Evolutionary conservation across 2,888 invertebrate genomes (phyloP).

Genomic region (Notodonta ziczac): DNA sequence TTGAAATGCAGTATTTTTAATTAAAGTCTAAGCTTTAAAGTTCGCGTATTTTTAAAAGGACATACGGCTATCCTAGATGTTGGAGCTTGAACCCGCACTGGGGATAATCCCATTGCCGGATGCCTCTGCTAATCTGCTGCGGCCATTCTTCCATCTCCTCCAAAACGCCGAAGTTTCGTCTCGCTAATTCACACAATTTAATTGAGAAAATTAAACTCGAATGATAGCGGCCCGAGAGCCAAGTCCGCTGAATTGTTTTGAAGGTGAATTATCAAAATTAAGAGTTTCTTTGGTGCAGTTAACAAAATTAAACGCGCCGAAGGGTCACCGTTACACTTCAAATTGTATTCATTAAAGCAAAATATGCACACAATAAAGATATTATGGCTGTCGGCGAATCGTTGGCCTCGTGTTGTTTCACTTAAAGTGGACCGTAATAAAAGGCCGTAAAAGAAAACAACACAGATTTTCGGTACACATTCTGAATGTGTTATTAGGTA

Average conservation of each 20-base stretch:
- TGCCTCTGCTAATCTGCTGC: slow-evolving; percentile 16
- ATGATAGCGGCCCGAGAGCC: slow-evolving; percentile 18
- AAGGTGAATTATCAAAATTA: slow-evolving; percentile 27
- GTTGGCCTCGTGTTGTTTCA: background rate
- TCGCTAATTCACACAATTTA: slow-evolving; percentile 43
- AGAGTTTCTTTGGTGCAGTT: slow-evolving; percentile 26
- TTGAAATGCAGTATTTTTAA: too few species aligned
- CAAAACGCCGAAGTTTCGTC: slow-evolving; percentile 35
- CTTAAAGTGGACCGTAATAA: slow-evolving; percentile 11
- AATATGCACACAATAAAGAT: slow-evolving; percentile 7
- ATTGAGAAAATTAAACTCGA: slow-evolving; percentile 41
- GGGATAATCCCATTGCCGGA: slow-evolving; percentile 34
- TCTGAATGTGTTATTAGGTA: slow-evolving; percentile 17
- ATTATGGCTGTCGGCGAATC: background rate
- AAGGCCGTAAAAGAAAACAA: slow-evolving; percentile 19
- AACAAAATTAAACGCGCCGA: slow-evolving; percentile 19
- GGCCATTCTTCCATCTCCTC: slow-evolving; percentile 31
- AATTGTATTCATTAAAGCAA: slow-evolving; percentile 1
- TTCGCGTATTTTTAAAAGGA: too few species aligned
- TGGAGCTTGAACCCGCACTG: slow-evolving; percentile 18
- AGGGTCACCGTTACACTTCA: background rate
- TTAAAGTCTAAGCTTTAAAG: too few species aligned
- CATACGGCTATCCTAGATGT: background rate
- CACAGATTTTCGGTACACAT: slow-evolving; percentile 8
- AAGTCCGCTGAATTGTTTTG: slow-evolving; percentile 30